These are phyloP conservation scores for Globicephala melas DNA, from an alignment of 2,113 vertebrate species.

Conservation along the genomic window DNA sequence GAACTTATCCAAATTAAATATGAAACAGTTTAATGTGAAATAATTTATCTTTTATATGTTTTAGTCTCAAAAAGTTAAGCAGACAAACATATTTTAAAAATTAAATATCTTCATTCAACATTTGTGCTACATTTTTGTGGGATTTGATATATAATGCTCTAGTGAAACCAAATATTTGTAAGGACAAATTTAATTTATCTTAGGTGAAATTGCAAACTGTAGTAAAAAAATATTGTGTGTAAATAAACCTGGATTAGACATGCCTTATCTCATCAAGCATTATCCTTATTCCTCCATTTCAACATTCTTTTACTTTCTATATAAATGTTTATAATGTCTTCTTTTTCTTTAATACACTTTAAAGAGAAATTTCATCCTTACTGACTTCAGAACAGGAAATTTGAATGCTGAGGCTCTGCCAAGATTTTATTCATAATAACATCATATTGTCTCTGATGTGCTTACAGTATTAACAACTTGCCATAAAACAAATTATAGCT, in stretches of 20 bases:
- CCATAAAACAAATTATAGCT: constrained; percentile 65
- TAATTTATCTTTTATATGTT: not conserved
- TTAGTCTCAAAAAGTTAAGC: not conserved
- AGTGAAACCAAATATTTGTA: not conserved
- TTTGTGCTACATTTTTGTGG: not conserved
- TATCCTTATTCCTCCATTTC: not conserved
- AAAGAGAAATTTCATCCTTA: constrained; percentile 15
- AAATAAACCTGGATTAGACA: not conserved
- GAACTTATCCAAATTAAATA: not conserved
- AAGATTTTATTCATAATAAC: constrained; percentile 63
- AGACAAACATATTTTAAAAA: not conserved
- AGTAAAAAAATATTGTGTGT: not conserved
- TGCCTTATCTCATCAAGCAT: not conserved
- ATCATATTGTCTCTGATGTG: constrained; percentile 51
- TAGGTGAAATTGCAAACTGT: not conserved
- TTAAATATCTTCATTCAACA: not conserved
- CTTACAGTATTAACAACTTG: constrained; percentile 68
- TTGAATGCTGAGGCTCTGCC: constrained; percentile 57
- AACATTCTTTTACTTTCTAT: not conserved
- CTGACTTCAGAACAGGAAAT: constrained; percentile 57
- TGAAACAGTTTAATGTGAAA: not conserved
- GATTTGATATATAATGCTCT: not conserved
- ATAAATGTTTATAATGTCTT: not conserved
- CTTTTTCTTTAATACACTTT: constrained; percentile 9
- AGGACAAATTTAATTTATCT: not conserved